A percentile compares a stretch with the other conserved stretches of the same genome.
Evolutionary conservation across 2,797 vertebrate genomes (phyloP).

Genomic region (Phylloscopus collybita): DNA sequence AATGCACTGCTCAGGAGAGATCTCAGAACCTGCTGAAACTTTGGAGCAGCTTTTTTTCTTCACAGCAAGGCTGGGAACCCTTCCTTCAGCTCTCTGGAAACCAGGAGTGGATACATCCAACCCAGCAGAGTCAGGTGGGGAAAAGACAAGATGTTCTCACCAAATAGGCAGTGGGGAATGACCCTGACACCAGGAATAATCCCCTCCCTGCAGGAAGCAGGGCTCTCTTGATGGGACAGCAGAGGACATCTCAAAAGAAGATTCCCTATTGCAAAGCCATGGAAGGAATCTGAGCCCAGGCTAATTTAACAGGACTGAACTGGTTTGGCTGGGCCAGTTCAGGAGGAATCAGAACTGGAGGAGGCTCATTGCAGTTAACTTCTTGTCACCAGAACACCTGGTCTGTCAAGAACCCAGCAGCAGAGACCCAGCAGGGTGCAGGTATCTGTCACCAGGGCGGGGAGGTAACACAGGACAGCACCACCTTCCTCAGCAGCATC

Average conservation of each 20-base stretch:
- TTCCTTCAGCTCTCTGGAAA: background rate
- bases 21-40: background rate
- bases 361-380: background rate
- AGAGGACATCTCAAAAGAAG: background rate
- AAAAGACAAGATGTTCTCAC: background rate
- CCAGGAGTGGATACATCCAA: background rate
- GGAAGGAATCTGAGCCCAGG: background rate
- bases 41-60: background rate
- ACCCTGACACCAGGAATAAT: background rate
- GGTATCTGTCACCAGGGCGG: background rate
- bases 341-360: background rate
- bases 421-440: background rate
- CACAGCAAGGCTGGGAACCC: background rate
- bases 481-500: constrained; percentile 18
- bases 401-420: background rate
- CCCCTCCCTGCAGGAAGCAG: background rate
- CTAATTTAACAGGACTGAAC: background rate
- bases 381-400: background rate
- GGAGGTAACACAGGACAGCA: background rate
- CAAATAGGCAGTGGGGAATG: background rate
- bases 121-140: background rate
- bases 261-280: background rate
- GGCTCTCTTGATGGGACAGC: background rate
- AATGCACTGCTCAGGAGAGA: background rate
- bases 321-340: background rate